Percentiles rank a stretch among this genome's conserved stretches.
phyloP scores from a whole-genome alignment of 2,797 vertebrate genomes.

The Dendrocincla tyrannina region DNA sequence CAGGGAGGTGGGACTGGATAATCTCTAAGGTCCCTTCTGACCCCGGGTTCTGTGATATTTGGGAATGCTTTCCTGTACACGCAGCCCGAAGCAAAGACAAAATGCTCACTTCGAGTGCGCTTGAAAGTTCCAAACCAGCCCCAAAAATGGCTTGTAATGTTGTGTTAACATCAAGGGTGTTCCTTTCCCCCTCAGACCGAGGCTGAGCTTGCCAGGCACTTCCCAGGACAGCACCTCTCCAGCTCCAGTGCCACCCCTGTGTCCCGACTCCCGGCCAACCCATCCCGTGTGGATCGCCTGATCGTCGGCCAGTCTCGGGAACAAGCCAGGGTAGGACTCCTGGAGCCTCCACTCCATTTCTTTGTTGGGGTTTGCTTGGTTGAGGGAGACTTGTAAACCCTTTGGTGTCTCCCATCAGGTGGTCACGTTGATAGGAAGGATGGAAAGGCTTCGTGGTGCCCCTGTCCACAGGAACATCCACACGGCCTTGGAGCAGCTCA shows the following conservation, averaged over 20 bases:
- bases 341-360: accelerated
- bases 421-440: constrained; percentile 29
- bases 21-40: not conserved
- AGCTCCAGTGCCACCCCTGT: not conserved
- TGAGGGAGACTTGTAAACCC: accelerated
- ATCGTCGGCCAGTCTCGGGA: constrained; percentile 57
- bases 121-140: accelerated
- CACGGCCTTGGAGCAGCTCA: constrained; percentile 4
- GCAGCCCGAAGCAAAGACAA: accelerated
- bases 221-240: constrained; percentile 44
- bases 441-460: constrained; percentile 53
- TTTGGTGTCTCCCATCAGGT: constrained; percentile 23
- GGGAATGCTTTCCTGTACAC: accelerated
- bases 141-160: accelerated
- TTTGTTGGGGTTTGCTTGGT: accelerated
- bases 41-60: not conserved
- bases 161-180: accelerated
- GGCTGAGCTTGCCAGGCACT: constrained; percentile 66
- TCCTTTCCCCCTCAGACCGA: constrained; percentile 44
- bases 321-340: constrained; percentile 37
- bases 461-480: constrained; percentile 48
- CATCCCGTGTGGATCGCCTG: constrained; percentile 68
- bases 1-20: accelerated
- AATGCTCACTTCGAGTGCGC: accelerated
- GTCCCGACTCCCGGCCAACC: constrained; percentile 27